These are phyloP conservation scores for Andrena fulva DNA, from an alignment of 2,888 invertebrate species.

Conservation along the genomic window DNA sequence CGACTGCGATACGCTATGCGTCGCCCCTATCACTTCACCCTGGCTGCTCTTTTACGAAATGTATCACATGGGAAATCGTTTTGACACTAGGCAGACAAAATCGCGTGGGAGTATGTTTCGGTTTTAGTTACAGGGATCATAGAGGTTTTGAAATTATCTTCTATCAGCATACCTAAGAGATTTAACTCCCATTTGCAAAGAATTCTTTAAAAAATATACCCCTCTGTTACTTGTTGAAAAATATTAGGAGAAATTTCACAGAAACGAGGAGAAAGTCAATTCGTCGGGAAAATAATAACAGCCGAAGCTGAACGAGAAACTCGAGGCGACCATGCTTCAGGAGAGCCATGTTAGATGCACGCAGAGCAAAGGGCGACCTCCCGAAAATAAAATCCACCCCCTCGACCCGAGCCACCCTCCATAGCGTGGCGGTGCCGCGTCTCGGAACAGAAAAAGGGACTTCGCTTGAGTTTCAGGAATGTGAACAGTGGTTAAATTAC, in stretches of 20 bases:
- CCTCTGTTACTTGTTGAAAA: no score
- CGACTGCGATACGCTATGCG: conserved; percentile 25
- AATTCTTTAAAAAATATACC: no score
- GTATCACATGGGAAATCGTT: conserved; percentile 14
- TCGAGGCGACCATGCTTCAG: conserved; percentile 6
- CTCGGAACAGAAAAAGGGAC: not conserved
- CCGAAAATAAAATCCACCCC: conserved; percentile 45
- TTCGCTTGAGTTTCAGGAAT: conserved; percentile 29
- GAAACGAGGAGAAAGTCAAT: not conserved
- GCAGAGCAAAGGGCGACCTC: not conserved
- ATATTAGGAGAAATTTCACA: not conserved
- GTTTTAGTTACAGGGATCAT: no score
- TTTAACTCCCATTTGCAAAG: no score
- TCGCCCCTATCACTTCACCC: conserved; percentile 58
- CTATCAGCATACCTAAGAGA: no score
- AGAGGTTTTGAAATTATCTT: no score
- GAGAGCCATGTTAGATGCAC: not conserved
- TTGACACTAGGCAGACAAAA: not conserved
- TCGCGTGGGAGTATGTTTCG: no score
- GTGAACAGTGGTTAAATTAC: conserved; percentile 39
- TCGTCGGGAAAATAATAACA: not conserved
- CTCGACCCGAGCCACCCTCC: conserved; percentile 9
- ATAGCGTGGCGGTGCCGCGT: not conserved
- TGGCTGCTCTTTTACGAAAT: conserved; percentile 44
- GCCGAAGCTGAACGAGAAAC: not conserved